Evolutionary conservation across 2,797 vertebrate genomes (phyloP), one percentile per base, ranked within the genome.

Genomic region (Catamblyrhynchus diadema): DNA sequence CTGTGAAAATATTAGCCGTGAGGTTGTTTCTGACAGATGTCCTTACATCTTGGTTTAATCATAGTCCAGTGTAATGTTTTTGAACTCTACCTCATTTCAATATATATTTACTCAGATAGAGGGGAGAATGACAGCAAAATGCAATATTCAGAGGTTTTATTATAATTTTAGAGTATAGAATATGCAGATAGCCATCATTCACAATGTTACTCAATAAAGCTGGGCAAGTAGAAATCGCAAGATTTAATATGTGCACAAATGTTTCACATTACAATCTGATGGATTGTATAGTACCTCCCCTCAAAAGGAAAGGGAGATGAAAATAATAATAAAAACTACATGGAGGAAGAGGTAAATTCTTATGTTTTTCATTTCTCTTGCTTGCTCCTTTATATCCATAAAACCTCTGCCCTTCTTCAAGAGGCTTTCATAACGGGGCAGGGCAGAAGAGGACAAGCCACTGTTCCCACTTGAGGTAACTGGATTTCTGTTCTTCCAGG

Each of bases 1-100:
- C 92, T 85, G 32, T 86, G 79, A 94, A 96, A 95, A 94, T 95
- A 95, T 90, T 92, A 94, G 65, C 44, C 32, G n/a, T 69, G 45
- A 79, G 16, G 41, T 73, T 81, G 47, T 72, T 92, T 90, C 87
- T 93, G 82, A 95, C 54, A 89, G 78, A 94, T 44, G 53, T 86
- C 62, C 50, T 94, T 90, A 70, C 89, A 71, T 90, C 78, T 95
- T 86, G 80, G 90, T 66, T 93, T 93, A 75, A 93, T 80, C 75
- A 94, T 50, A 91, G 53, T 70, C 54, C 67, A 89, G 21, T 35
- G 32, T 64, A 95, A 77, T 82, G 44, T 54, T 90, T 90, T 91
- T 91, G 74, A 93, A 72, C 73, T 88, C 51, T 81, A 77, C 19
- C 25, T 93, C 88, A 88, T 95, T 96, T 94, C 73, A 71, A 80